Conservation (phyloP, 1,140 invertebrate species). For the Nixonia krombeini region DNA sequence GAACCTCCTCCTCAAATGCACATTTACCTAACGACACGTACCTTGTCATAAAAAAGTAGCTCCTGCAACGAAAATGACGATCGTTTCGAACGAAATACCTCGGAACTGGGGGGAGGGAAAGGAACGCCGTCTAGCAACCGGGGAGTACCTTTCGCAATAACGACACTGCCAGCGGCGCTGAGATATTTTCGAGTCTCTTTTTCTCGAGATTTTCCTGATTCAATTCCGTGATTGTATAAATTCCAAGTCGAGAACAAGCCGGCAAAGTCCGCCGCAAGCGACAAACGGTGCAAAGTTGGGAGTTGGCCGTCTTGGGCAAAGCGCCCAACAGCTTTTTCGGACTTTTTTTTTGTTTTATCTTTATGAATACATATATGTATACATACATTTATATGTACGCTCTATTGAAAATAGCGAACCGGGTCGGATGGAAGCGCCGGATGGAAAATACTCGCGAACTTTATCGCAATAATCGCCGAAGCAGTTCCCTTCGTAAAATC, state of each 20-base stretch:
- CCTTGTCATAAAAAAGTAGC: not conserved
- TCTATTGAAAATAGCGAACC: too few relatives aligned
- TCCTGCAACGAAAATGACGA: conserved; percentile 1
- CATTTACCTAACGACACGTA: not conserved
- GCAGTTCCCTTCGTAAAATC: too few relatives aligned
- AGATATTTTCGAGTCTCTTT: conserved; percentile 17
- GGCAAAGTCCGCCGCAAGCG: conserved; percentile 19
- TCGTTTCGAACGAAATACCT: conserved; percentile 4
- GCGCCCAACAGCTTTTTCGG: not conserved
- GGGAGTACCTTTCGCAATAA: conserved; percentile 8
- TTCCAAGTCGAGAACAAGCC: conserved; percentile 25
- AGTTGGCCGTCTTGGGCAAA: conserved; percentile 10
- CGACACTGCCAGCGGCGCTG: conserved; percentile 6
- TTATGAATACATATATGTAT: too few relatives aligned
- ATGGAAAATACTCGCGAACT: too few relatives aligned
- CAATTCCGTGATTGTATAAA: conserved; percentile 45
- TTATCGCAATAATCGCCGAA: too few relatives aligned
- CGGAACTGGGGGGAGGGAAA: not conserved
- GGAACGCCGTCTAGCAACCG: conserved; percentile 10
- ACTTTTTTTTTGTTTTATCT: not conserved
- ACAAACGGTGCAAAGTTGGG: conserved; percentile 24
- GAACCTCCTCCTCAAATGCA: not conserved
- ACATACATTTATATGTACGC: too few relatives aligned
- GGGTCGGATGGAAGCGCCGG: too few relatives aligned
- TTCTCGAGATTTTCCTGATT: conserved; percentile 41